Percentiles rank a stretch among this genome's conserved stretches.
Conservation (phyloP, 2,113 vertebrate species). For the Alexandromys fortis region DNA sequence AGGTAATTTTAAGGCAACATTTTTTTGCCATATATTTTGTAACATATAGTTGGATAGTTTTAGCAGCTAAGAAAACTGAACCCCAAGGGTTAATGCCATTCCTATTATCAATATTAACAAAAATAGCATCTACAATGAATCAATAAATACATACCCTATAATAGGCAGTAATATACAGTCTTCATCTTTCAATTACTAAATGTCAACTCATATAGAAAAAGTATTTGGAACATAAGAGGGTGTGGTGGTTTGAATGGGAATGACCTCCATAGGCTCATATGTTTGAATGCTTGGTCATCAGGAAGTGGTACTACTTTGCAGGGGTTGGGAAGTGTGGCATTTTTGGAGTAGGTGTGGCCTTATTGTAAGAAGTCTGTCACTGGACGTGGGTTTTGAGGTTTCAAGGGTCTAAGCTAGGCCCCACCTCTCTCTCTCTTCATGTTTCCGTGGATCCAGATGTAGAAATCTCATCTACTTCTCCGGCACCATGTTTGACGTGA, state of each 20-base stretch:
- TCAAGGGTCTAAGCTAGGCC: not conserved
- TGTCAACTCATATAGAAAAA: not conserved
- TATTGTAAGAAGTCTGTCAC: not conserved
- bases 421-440: not conserved
- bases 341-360: not conserved
- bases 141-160: not conserved
- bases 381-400: not conserved
- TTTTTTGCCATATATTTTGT: slow-evolving; percentile 21
- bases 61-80: slow-evolving; percentile 20
- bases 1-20: not conserved
- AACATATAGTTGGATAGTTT: not conserved
- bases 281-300: not conserved
- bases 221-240: not conserved
- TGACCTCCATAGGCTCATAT: not conserved
- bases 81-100: not conserved
- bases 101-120: slow-evolving; percentile 7
- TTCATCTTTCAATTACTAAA: slow-evolving; percentile 19
- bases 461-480: not conserved
- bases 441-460: not conserved
- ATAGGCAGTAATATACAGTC: not conserved
- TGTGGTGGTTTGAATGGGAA: not conserved
- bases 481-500: not conserved
- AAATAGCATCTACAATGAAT: not conserved
- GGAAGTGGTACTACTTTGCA: not conserved
- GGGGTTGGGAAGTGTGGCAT: not conserved